Percentiles rank a stretch among this genome's conserved stretches.
These are phyloP conservation scores for Cyprinus carpio DNA, from an alignment of 2,113 vertebrate species.

Conservation along the genomic window DNA sequence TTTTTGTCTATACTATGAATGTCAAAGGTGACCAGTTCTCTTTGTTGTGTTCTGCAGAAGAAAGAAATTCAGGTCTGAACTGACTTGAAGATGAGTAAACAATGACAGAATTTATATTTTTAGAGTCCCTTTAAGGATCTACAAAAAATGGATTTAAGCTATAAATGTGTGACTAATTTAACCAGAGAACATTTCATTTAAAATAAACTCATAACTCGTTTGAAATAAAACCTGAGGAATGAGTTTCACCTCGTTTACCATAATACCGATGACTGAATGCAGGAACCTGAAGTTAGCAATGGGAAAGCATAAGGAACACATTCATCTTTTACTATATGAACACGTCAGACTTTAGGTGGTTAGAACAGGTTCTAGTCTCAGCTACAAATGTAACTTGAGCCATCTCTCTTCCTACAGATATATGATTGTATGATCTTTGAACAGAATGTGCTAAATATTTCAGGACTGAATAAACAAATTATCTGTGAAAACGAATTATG, in stretches of 20 bases:
- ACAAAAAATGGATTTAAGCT: not conserved
- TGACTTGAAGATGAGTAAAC: not conserved
- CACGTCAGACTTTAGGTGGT: not conserved
- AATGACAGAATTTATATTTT: not conserved
- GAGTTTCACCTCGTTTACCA: not conserved
- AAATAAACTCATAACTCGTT: not conserved
- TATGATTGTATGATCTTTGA: conserved; percentile 45
- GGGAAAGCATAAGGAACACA: not conserved
- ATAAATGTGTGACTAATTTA: not conserved
- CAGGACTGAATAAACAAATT: conserved; percentile 30
- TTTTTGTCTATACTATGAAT: not conserved
- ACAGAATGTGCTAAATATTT: conserved; percentile 34
- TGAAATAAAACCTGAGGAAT: not conserved
- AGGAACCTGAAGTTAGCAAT: not conserved
- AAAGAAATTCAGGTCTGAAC: not conserved
- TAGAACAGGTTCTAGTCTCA: not conserved
- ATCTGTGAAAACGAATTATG: not conserved
- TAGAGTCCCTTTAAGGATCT: not conserved
- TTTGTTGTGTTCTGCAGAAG: not conserved
- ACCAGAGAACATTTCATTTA: not conserved
- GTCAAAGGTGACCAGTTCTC: not conserved
- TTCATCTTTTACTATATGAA: not conserved
- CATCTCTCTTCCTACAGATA: conserved; percentile 29
- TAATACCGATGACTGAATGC: conserved; percentile 24
- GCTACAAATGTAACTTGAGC: conserved; percentile 40